Conservation (phyloP, 2,888 invertebrate species). For the Panopea generosa region DNA sequence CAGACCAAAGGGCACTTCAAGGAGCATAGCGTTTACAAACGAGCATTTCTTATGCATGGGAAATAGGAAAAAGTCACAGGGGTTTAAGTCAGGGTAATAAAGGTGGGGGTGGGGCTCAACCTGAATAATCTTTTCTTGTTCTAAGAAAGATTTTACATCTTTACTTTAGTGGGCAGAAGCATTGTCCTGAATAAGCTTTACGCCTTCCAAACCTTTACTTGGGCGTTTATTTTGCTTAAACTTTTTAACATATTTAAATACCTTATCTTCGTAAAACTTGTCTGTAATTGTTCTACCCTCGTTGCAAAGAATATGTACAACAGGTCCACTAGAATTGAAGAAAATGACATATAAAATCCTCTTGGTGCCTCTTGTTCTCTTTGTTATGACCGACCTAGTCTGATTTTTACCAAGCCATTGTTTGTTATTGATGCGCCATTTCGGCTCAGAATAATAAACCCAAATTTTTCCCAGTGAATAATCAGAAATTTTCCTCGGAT, state of each 20-base stretch:
- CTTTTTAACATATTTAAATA: background rate
- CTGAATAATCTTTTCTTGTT: constrained; percentile 5
- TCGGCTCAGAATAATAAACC: too few species aligned
- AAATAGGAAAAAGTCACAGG: constrained; percentile 5
- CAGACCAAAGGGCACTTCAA: constrained; percentile 8
- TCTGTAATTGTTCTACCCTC: constrained; percentile 1
- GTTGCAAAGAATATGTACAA: constrained; percentile 3
- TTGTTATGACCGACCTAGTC: background rate
- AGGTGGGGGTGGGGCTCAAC: background rate
- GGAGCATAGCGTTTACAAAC: constrained; percentile 10
- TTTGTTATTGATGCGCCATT: too few species aligned
- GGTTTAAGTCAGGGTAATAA: constrained; percentile 9
- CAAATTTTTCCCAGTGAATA: too few species aligned
- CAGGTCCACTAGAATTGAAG: background rate
- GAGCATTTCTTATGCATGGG: background rate
- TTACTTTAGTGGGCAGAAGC: constrained; percentile 8
- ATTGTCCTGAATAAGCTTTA: constrained; percentile 17
- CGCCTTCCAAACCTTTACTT: constrained; percentile 8
- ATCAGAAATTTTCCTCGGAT: too few species aligned
- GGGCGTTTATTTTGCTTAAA: background rate
- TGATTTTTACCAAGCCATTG: background rate
- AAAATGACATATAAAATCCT: background rate
- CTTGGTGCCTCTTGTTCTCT: background rate
- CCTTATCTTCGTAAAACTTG: background rate
- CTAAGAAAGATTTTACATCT: constrained; percentile 3